Evolutionary conservation across 1,140 invertebrate genomes (phyloP), one percentile per base, ranked within the genome.

Genomic region (Mactra quadrangularis): DNA sequence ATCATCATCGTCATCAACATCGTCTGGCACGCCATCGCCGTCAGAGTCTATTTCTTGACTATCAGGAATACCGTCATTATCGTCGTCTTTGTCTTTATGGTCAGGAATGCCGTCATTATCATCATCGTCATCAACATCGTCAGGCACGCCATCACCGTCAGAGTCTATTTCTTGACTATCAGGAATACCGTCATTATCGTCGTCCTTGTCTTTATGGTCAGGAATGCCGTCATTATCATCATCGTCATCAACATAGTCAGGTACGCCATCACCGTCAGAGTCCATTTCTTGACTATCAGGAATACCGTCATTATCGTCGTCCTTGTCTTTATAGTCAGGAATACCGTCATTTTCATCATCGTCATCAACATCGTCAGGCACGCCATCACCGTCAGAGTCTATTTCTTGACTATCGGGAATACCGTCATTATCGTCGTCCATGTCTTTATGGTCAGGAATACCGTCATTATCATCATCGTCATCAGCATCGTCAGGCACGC

Each of bases 401-500:
- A 78, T 66, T 52, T 87, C 86, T n/a, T 62, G 33, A 27, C 85
- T 35, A 74, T 91, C 88, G 55, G 90, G 84, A 85, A 89, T 84
- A 62, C 90, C 86, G 84, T 90, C 89, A 53, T 79, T 70, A 72
- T 91, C 89, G 59, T 89, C 83, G 53, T 91, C 90, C 27, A 87
- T 29, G 87, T 68, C 70, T 90, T 50, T 87, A 87, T 90, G 87
- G 74, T 91, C 87, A 0, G 88, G 87, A 45, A 90, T 84, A 25
- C 90, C 90, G 82, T 92, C 85, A 19, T 86, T 86, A 83, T 92
- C 91, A 72, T 76, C 78, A 57, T 92, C 89, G 9, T 74, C 64
- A 60, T 89, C 87, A 76, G 83, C 60, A 53, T 85, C 66, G 78
- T 92, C 89, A 13, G 87, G 88, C 25, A 90, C 89, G 25, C 91